A percentile compares a stretch with the other conserved stretches of the same genome.
phyloP scores from a whole-genome alignment of 2,888 invertebrate genomes.

The Clunio marinus region DNA sequence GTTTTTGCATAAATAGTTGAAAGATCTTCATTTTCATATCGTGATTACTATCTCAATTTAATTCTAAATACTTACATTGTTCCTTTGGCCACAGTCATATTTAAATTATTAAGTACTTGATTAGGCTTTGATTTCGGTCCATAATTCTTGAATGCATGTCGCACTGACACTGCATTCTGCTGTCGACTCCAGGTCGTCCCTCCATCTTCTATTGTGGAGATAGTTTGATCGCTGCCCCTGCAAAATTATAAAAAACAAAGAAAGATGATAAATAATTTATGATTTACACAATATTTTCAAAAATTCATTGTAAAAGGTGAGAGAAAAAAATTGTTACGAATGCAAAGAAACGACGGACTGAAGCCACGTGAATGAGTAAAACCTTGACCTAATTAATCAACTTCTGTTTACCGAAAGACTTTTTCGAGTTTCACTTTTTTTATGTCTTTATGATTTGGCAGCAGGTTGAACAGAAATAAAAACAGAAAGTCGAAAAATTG shows the following conservation, averaged over 20 bases:
- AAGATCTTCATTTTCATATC: no score
- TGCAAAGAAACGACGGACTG: not conserved
- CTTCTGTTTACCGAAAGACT: not conserved
- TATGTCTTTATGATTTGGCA: not conserved
- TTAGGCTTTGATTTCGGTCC: slow-evolving; percentile 83
- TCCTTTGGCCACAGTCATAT: slow-evolving; percentile 91
- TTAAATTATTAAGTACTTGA: slow-evolving; percentile 80
- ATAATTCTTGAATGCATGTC: slow-evolving; percentile 84
- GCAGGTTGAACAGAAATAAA: not conserved
- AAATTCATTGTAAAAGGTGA: no score
- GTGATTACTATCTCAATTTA: no score
- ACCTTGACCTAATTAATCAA: slow-evolving; percentile 31
- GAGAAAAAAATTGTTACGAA: slow-evolving; percentile 14
- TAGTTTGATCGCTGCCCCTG: slow-evolving; percentile 49
- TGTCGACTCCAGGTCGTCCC: slow-evolving; percentile 61
- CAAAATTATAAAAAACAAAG: slow-evolving; percentile 41
- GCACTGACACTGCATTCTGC: slow-evolving; percentile 81
- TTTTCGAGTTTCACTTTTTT: slow-evolving; percentile 16
- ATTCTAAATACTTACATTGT: slow-evolving; percentile 87
- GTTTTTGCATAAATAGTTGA: no score
- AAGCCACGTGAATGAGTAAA: slow-evolving; percentile 15
- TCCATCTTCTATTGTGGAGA: slow-evolving; percentile 50
- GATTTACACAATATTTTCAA: not conserved
- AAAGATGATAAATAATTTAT: not conserved
- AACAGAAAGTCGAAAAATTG: no score